Evolutionary conservation across 2,888 invertebrate genomes (phyloP).

Genomic region (Tryphoninae sp.): DNA sequence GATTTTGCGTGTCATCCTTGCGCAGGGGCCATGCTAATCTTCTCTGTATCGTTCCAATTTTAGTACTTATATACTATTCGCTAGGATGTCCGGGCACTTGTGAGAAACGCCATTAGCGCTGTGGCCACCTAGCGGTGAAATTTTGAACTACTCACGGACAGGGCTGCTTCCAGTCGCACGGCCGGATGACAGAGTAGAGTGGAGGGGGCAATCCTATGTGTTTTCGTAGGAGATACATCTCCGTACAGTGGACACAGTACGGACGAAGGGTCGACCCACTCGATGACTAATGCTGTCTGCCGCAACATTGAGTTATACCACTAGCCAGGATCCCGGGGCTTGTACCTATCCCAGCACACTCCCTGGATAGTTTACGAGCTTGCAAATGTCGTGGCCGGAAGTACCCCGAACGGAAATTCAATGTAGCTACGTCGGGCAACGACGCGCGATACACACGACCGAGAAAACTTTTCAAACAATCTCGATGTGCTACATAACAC

Average conservation of each 20-base stretch:
- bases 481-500: slow-evolving; percentile 39
- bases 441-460: background rate
- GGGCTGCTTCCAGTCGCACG: background rate
- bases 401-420: slow-evolving; percentile 30
- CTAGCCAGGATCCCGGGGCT: background rate
- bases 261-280: slow-evolving; percentile 8
- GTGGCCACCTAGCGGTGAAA: slow-evolving; percentile 61
- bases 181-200: background rate
- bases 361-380: slow-evolving; percentile 27
- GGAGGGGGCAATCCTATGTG: too few species aligned
- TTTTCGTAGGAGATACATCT: too few species aligned
- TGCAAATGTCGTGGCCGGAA: slow-evolving; percentile 33
- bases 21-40: slow-evolving; percentile 96
- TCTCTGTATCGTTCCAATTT: slow-evolving; percentile 96
- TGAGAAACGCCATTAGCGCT: slow-evolving; percentile 57
- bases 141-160: background rate
- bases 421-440: slow-evolving; percentile 3
- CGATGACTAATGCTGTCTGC: slow-evolving; percentile 40
- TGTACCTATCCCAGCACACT: background rate
- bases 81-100: slow-evolving; percentile 44
- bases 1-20: slow-evolving; percentile 97
- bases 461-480: slow-evolving; percentile 34
- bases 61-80: slow-evolving; percentile 83
- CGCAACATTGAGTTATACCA: slow-evolving; percentile 35
- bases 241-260: background rate